These are phyloP conservation scores for Aphelocoma coerulescens DNA, from an alignment of 2,113 vertebrate species.

Conservation along the genomic window DNA sequence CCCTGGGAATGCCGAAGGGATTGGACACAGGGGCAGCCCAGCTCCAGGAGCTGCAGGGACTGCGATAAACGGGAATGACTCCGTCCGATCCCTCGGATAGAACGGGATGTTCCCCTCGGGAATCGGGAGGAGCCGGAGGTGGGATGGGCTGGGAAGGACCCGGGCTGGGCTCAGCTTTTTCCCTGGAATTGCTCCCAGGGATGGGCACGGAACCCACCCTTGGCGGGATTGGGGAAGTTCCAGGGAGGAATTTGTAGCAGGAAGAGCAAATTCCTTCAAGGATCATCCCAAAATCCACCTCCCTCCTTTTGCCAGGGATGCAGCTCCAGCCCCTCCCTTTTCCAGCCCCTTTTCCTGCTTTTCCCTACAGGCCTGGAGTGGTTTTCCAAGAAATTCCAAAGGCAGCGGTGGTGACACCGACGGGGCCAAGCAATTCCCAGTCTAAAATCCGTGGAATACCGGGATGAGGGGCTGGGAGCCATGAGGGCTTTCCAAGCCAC, in stretches of 20 bases:
- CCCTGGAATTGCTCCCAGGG: background rate
- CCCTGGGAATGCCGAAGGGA: background rate
- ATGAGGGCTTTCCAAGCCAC: background rate
- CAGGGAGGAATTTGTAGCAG: background rate
- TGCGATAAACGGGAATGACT: background rate
- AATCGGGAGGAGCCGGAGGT: rapidly evolving
- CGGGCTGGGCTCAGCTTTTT: rapidly evolving
- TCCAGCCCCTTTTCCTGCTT: background rate
- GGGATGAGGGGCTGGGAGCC: background rate
- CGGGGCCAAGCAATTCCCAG: rapidly evolving
- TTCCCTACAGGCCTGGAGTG: rapidly evolving
- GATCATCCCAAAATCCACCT: background rate
- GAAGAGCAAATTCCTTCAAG: background rate
- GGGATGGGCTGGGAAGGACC: background rate
- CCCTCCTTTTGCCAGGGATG: background rate
- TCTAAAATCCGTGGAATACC: background rate
- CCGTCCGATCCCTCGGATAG: rapidly evolving
- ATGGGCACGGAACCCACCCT: background rate
- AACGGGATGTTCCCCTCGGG: background rate
- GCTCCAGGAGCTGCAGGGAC: background rate
- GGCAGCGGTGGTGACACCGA: rapidly evolving
- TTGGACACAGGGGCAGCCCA: background rate
- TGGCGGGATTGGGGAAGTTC: background rate
- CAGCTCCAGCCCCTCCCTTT: background rate
- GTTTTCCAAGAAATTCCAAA: background rate